Evolutionary conservation across 2,797 vertebrate genomes (phyloP), one percentile per base, ranked within the genome.

Genomic region (Bovichtus diacanthus): DNA sequence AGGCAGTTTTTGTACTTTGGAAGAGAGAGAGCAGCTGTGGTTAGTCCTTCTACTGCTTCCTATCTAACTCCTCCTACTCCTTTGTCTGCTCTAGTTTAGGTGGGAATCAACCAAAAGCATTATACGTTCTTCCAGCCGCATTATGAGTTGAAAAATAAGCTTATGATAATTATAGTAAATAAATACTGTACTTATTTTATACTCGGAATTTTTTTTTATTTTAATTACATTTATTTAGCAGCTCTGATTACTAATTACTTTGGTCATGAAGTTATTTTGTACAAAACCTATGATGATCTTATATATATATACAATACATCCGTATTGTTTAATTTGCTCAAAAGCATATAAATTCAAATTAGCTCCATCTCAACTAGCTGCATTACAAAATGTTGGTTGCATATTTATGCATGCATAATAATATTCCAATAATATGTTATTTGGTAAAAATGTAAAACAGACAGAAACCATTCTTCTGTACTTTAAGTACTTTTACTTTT

Each of bases 31-130:
- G 77, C 72, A 82, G 83, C 78, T 80, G 69, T 66, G 34, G 64
- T 81, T 71, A 64, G 82, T 75, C 87, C 84, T 74, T 88, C 87
- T 72, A 46, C 75, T 53, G 49, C 76, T 65, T 47, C 43, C 23
- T 34, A 3, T n/a, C 34, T 6, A 55, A 53, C 87, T 72, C 87
- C 91, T 87, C 88, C 91, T 61, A 53, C 86, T 71, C 70, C 76
- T 92, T 93, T 92, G 91, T 94, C 78, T 89, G 72, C 38, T 21
- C 55, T 80, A 84, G 78, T 85, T 72, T 44, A 78, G 77, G 71
- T 18, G 41, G 29, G 44, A 76, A 71, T 68, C 51, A 78, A 50
- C 69, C 66, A 44, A 47, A 5, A 54, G 8, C n/a, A n/a, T n/a
- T n/a, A n/a, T n/a, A n/a, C n/a, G n/a, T n/a, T n/a, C 21, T 11